Conservation (phyloP, 2,888 invertebrate genomes). For the Acheta domesticus region DNA sequence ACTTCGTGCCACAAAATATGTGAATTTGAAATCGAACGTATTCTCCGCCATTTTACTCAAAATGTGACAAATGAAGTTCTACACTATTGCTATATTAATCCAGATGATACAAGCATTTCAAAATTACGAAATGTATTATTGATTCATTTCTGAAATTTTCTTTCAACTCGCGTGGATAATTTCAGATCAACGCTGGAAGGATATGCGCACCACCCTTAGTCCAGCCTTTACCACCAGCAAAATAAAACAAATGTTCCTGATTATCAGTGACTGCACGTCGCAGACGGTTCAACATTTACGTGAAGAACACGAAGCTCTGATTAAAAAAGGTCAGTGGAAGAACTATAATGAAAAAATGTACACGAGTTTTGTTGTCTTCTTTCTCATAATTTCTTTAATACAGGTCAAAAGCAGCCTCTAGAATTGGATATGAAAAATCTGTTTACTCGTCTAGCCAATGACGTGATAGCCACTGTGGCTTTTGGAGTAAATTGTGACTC, state of each 20-base stretch:
- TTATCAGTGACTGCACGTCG: constrained; percentile 28
- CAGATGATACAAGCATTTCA: too few relatives aligned
- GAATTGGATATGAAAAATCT: constrained; percentile 50
- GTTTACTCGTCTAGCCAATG: constrained; percentile 55
- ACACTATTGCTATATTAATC: too few relatives aligned
- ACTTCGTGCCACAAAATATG: too few relatives aligned
- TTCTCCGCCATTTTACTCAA: too few relatives aligned
- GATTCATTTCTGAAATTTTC: too few relatives aligned
- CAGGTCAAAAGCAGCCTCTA: background rate
- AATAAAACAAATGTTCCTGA: constrained; percentile 30
- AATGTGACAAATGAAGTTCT: too few relatives aligned
- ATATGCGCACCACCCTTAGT: constrained; percentile 33
- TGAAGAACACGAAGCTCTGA: background rate
- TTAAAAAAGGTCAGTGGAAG: background rate
- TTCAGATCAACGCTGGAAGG: constrained; percentile 32
- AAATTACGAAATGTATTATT: too few relatives aligned
- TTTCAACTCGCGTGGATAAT: background rate
- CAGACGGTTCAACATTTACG: constrained; percentile 30
- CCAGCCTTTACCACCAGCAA: constrained; percentile 35
- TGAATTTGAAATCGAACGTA: too few relatives aligned
- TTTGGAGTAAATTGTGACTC: constrained; percentile 59
- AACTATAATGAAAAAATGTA: too few relatives aligned
- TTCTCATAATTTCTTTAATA: too few relatives aligned
- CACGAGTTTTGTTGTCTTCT: too few relatives aligned
- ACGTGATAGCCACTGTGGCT: constrained; percentile 58